phyloP scores from a whole-genome alignment of 2,888 invertebrate species.

The Parthenolecanium corni region DNA sequence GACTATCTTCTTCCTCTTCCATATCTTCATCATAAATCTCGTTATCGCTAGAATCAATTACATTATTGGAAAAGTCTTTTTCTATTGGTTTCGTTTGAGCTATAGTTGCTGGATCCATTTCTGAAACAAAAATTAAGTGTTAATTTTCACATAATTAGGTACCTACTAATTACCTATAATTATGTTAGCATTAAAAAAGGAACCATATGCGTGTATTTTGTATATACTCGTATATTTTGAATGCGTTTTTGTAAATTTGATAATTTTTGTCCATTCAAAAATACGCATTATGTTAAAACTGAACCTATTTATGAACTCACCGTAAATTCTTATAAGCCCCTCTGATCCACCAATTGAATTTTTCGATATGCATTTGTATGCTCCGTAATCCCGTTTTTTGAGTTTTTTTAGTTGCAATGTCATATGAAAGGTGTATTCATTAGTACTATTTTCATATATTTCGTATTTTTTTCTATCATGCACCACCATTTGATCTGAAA shows the following conservation, averaged over 20 bases:
- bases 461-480: constrained; percentile 36
- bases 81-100: not conserved
- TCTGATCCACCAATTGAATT: constrained; percentile 86
- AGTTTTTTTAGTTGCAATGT: constrained; percentile 57
- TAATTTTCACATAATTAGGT: too few relatives aligned
- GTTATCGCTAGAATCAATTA: constrained; percentile 8
- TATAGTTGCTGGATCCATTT: constrained; percentile 7
- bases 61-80: constrained; percentile 2
- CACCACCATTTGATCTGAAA: constrained; percentile 15
- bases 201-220: too few relatives aligned
- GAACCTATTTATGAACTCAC: constrained; percentile 49
- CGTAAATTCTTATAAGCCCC: constrained; percentile 76
- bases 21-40: constrained; percentile 19
- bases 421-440: constrained; percentile 51
- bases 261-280: too few relatives aligned
- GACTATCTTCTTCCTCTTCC: constrained; percentile 2
- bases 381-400: constrained; percentile 64
- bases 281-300: too few relatives aligned
- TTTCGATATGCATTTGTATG: constrained; percentile 84
- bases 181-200: too few relatives aligned
- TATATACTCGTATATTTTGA: too few relatives aligned
- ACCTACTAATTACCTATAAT: too few relatives aligned
- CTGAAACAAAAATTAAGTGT: not conserved
- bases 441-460: constrained; percentile 74
- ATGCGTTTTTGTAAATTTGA: too few relatives aligned